These are phyloP conservation scores for Desmophyllum pertusum DNA, from an alignment of 92 coral and sea anemone genomes.

Conservation along the genomic window DNA sequence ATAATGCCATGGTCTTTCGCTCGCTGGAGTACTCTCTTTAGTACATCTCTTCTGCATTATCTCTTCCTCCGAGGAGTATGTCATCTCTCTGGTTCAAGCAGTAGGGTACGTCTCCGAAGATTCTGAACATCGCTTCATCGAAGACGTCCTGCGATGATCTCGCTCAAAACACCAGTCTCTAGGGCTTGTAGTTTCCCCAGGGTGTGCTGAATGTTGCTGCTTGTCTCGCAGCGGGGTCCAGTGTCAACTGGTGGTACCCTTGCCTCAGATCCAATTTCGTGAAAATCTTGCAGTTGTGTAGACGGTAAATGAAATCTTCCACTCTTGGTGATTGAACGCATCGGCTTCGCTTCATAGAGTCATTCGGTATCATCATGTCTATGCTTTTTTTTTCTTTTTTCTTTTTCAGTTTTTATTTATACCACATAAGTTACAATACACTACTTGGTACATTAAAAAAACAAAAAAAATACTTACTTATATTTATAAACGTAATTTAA, in stretches of 20 bases:
- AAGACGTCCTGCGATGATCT: slow-evolving; percentile 61
- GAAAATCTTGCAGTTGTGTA: slow-evolving; percentile 53
- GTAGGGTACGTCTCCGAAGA: slow-evolving; percentile 50
- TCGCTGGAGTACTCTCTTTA: slow-evolving; percentile 52
- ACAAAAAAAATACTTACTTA: too few relatives aligned
- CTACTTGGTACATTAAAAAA: too few relatives aligned
- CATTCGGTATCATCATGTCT: slow-evolving; percentile 56
- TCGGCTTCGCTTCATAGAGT: slow-evolving; percentile 39
- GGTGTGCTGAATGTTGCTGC: too few relatives aligned
- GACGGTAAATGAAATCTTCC: slow-evolving; percentile 45
- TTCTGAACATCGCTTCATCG: too few relatives aligned
- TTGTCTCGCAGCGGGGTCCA: slow-evolving; percentile 56
- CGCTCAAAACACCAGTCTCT: slow-evolving; percentile 58
- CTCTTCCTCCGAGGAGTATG: slow-evolving; percentile 37
- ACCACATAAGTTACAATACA: too few relatives aligned
- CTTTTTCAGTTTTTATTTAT: too few relatives aligned
- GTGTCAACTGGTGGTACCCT: slow-evolving; percentile 54
- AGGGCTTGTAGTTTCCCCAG: slow-evolving; percentile 66
- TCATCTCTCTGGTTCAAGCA: slow-evolving; percentile 57
- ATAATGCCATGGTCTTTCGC: slow-evolving; percentile 46
- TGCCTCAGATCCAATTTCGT: too few relatives aligned
- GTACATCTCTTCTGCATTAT: slow-evolving; percentile 33
- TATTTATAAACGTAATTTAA: too few relatives aligned
- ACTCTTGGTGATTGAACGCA: slow-evolving; percentile 35
- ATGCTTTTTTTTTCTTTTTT: too few relatives aligned